Evolutionary conservation across 64 coral and sea anemone species (phyloP).

Genomic region (Actinia equina): DNA sequence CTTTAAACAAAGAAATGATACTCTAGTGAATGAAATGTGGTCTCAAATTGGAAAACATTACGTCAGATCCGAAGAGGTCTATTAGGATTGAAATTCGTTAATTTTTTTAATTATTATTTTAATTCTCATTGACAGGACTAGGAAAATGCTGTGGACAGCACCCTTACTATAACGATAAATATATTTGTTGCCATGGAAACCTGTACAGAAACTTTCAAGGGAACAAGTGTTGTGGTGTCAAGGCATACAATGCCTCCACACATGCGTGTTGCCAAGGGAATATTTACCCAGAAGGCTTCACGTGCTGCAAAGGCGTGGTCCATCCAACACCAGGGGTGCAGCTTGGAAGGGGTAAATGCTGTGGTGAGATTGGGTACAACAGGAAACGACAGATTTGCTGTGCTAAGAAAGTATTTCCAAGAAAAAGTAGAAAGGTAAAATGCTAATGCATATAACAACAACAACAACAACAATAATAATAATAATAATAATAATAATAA

Average conservation of each 20-base stretch:
- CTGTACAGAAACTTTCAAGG: not conserved
- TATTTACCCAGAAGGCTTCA: conserved; percentile 22
- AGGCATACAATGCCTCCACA: not conserved
- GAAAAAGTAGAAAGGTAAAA: conserved; percentile 9
- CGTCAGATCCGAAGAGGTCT: too few species aligned
- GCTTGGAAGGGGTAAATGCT: conserved; percentile 12
- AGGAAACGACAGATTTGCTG: conserved; percentile 9
- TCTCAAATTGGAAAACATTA: too few species aligned
- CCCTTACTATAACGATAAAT: not conserved
- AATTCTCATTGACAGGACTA: not conserved
- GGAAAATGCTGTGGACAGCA: not conserved
- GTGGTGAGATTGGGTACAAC: conserved; percentile 18
- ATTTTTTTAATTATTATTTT: not conserved
- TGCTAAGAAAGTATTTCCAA: not conserved
- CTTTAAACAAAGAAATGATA: too few species aligned
- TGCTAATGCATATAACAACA: too few species aligned
- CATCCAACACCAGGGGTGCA: not conserved
- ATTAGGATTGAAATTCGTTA: too few species aligned
- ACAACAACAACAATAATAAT: too few species aligned
- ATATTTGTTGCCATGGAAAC: conserved; percentile 12
- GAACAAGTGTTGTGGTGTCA: not conserved
- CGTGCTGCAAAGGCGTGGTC: conserved; percentile 16
- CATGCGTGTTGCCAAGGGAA: conserved; percentile 19
- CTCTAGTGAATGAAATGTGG: too few species aligned
- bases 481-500: too few species aligned